These are phyloP conservation scores for Cephus cinctus DNA, from an alignment of 1,140 invertebrate species.

Conservation along the genomic window DNA sequence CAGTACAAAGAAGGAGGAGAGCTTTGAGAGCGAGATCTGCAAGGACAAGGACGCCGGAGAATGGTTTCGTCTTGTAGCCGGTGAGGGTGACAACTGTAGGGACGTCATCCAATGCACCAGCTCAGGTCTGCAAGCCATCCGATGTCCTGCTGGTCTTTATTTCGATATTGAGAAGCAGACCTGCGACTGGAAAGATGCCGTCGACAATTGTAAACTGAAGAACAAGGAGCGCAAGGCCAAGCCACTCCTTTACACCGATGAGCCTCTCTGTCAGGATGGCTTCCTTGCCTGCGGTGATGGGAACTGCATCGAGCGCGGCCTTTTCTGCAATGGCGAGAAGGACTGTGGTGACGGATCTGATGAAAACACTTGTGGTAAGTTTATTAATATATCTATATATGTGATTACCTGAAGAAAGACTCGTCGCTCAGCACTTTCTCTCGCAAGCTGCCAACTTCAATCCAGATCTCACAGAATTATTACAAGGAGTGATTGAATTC, in stretches of 20 bases:
- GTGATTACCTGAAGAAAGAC: neutral
- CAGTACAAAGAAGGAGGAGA: constrained; percentile 75
- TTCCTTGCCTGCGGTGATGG: constrained; percentile 85
- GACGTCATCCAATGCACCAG: constrained; percentile 95
- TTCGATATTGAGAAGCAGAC: constrained; percentile 97
- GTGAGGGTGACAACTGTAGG: constrained; percentile 89
- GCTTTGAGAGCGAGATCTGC: constrained; percentile 84
- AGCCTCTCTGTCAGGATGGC: constrained; percentile 86
- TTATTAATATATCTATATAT: constrained; percentile 2
- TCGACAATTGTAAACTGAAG: constrained; percentile 91
- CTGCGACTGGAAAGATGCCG: constrained; percentile 92
- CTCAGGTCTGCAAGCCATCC: constrained; percentile 88
- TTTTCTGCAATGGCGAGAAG: constrained; percentile 93
- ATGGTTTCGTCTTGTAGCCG: constrained; percentile 88
- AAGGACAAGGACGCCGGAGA: constrained; percentile 94
- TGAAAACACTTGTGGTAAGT: constrained; percentile 89
- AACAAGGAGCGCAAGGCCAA: constrained; percentile 88
- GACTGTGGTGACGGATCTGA: constrained; percentile 88
- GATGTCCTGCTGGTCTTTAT: constrained; percentile 88
- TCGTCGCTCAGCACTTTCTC: too few relatives aligned
- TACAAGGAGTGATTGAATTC: too few relatives aligned
- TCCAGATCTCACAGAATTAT: too few relatives aligned
- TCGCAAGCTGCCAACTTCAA: too few relatives aligned
- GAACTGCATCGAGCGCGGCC: constrained; percentile 81
- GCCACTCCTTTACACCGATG: constrained; percentile 86